Conservation (phyloP, 2,888 invertebrate genomes). For the Nemotelus pantherinus region DNA sequence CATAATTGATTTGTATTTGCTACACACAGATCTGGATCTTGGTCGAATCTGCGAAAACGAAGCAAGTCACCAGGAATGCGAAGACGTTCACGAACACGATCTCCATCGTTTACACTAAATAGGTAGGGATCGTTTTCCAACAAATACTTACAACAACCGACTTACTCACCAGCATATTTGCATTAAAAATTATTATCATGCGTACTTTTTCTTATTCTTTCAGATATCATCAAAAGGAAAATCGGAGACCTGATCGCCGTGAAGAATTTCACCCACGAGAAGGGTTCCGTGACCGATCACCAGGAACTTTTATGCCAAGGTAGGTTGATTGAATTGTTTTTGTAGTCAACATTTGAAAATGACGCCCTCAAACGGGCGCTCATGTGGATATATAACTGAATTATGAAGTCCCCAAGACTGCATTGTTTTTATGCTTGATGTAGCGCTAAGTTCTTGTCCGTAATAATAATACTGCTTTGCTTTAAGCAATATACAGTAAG, state of each 20-base stretch:
- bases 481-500: too few relatives aligned
- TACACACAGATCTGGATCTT: slow-evolving; percentile 55
- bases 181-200: background rate
- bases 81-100: slow-evolving; percentile 56
- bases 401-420: too few relatives aligned
- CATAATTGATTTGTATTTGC: too few relatives aligned
- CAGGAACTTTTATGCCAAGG: slow-evolving; percentile 47
- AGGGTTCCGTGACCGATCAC: slow-evolving; percentile 50
- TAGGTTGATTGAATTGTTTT: background rate
- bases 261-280: slow-evolving; percentile 49
- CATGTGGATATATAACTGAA: too few relatives aligned
- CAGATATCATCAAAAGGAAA: slow-evolving; percentile 50
- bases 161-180: background rate
- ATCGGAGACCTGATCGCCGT: slow-evolving; percentile 48
- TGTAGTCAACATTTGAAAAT: background rate
- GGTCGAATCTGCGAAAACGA: slow-evolving; percentile 56
- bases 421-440: too few relatives aligned
- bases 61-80: slow-evolving; percentile 55
- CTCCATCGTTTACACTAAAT: slow-evolving; percentile 54
- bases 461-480: too few relatives aligned
- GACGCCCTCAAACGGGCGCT: too few relatives aligned
- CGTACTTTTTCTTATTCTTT: slow-evolving; percentile 25
- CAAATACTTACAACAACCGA: background rate
- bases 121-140: slow-evolving; percentile 52
- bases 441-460: too few relatives aligned